These are phyloP conservation scores for Onthophagus taurus DNA, from an alignment of 1,140 invertebrate genomes.

Conservation along the genomic window DNA sequence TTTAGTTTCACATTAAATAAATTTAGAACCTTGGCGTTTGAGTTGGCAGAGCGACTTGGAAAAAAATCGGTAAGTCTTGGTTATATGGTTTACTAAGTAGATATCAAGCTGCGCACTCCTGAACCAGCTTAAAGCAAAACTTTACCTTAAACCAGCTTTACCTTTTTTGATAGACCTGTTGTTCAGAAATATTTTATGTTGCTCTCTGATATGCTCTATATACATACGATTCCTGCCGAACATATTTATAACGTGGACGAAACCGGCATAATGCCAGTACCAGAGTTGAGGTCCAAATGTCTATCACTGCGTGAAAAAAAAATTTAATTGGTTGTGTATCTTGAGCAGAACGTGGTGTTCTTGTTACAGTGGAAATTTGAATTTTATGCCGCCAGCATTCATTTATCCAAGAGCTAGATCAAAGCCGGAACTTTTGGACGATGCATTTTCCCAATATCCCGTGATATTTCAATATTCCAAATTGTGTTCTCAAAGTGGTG, in stretches of 20 bases:
- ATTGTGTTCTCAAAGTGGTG: too few species aligned
- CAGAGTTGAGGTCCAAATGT: slow-evolving; percentile 7
- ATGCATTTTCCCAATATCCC: too few species aligned
- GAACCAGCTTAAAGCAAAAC: slow-evolving; percentile 26
- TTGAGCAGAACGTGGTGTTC: slow-evolving; percentile 6
- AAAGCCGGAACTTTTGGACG: slow-evolving; percentile 28
- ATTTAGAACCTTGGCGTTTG: slow-evolving; percentile 21
- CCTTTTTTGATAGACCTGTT: slow-evolving; percentile 8
- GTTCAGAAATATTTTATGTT: slow-evolving; percentile 9
- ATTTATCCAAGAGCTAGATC: slow-evolving; percentile 28
- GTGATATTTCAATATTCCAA: too few species aligned
- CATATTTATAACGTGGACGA: slow-evolving; percentile 11
- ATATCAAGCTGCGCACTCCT: slow-evolving; percentile 24
- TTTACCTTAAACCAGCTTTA: slow-evolving; percentile 3
- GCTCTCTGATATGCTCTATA: background rate
- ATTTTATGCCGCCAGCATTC: slow-evolving; percentile 29
- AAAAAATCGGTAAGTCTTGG: slow-evolving; percentile 27
- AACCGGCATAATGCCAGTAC: slow-evolving; percentile 1
- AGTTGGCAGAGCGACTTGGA: slow-evolving; percentile 26
- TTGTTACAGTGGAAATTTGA: slow-evolving; percentile 24
- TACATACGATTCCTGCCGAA: background rate
- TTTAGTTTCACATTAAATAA: slow-evolving; percentile 22
- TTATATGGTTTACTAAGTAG: too few species aligned
- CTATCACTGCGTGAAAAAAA: slow-evolving; percentile 17
- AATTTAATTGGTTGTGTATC: background rate